phyloP scores from a whole-genome alignment of 2,797 vertebrate genomes.

The Poecilia gillii region DNA sequence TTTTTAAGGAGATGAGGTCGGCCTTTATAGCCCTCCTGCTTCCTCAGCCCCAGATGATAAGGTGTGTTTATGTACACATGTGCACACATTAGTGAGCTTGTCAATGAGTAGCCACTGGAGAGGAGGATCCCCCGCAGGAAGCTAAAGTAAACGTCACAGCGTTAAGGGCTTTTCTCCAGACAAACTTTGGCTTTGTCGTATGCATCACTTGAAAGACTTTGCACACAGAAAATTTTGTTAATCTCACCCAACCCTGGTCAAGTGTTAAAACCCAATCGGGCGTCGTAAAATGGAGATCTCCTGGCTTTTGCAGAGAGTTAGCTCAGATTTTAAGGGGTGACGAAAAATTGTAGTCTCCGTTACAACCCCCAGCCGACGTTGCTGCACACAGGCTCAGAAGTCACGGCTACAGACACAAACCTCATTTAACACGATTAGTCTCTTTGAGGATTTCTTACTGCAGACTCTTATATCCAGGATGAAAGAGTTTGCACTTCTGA shows the following conservation, averaged over 20 bases:
- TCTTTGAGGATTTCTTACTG: constrained; percentile 76
- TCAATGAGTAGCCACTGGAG: constrained; percentile 48
- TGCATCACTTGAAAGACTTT: constrained; percentile 63
- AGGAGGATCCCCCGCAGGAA: constrained; percentile 60
- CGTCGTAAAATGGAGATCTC: constrained; percentile 28
- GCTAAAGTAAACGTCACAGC: constrained; percentile 60
- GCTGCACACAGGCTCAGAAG: constrained; percentile 44
- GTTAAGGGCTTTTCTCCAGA: constrained; percentile 69
- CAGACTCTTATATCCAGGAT: constrained; percentile 69
- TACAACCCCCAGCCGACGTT: constrained; percentile 29
- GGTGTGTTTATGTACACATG: constrained; percentile 18
- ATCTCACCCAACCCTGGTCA: constrained; percentile 54
- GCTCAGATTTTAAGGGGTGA: constrained; percentile 50
- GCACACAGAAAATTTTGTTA: constrained; percentile 64
- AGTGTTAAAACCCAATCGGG: constrained; percentile 18
- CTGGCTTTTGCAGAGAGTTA: constrained; percentile 35
- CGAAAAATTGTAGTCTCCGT: constrained; percentile 42
- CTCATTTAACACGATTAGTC: constrained; percentile 76
- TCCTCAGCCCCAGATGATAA: constrained; percentile 57
- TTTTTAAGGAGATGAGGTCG: constrained; percentile 73
- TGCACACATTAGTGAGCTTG: constrained; percentile 14
- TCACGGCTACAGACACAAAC: constrained; percentile 72
- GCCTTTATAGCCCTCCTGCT: constrained; percentile 70
- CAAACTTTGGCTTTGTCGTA: constrained; percentile 64
- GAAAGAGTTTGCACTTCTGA: constrained; percentile 72